These are phyloP conservation scores for Onychomys leucogaster DNA, from an alignment of 2,797 vertebrate species.

Conservation along the genomic window DNA sequence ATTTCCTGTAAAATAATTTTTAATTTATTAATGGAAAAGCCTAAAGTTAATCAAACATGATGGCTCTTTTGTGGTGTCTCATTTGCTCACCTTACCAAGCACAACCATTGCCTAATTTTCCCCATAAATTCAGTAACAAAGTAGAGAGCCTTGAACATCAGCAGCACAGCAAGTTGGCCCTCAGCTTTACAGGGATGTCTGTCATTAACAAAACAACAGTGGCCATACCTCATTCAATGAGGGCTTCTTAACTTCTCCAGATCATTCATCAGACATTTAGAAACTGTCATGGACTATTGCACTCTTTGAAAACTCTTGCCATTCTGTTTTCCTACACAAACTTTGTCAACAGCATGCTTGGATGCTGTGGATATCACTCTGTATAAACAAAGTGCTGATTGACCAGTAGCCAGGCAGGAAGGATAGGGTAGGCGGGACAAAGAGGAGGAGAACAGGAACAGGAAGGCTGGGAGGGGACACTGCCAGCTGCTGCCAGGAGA, in stretches of 20 bases:
- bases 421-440: too few relatives aligned
- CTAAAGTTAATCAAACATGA: not conserved
- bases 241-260: not conserved
- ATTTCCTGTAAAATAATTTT: not conserved
- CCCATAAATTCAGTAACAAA: not conserved
- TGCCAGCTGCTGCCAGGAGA: too few relatives aligned
- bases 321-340: constrained; percentile 20
- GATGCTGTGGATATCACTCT: too few relatives aligned
- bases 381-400: too few relatives aligned
- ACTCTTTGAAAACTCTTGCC: not conserved
- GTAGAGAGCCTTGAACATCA: not conserved
- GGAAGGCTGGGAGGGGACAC: too few relatives aligned
- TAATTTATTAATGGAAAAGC: not conserved
- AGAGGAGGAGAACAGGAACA: too few relatives aligned
- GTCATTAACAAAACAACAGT: not conserved
- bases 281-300: not conserved
- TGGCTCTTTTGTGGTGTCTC: not conserved
- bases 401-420: too few relatives aligned
- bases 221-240: not conserved
- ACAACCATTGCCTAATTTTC: not conserved
- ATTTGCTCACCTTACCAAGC: not conserved
- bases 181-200: not conserved
- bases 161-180: not conserved
- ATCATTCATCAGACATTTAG: not conserved
- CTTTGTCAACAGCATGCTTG: not conserved